phyloP scores from a whole-genome alignment of 2,888 invertebrate species.

The Calameuta pallipes region DNA sequence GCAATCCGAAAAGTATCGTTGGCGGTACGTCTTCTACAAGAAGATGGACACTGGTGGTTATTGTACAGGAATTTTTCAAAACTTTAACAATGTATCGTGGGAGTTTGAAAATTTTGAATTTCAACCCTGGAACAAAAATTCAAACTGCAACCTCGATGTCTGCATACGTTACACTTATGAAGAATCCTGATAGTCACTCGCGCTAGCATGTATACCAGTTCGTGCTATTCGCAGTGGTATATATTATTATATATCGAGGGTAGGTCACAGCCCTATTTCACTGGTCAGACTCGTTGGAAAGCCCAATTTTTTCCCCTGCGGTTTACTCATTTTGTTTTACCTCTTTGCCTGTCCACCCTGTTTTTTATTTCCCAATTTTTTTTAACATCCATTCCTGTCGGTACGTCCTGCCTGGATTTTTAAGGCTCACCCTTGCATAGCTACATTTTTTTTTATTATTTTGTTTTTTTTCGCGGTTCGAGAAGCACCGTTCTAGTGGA shows the following conservation, averaged over 20 bases:
- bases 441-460: not conserved
- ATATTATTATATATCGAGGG: not conserved
- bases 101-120: conserved; percentile 1
- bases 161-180: not conserved
- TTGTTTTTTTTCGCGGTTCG: not conserved
- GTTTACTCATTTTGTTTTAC: not conserved
- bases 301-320: not conserved
- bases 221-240: not conserved
- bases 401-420: not conserved
- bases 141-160: not conserved
- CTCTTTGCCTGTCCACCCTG: not conserved
- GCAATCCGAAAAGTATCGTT: conserved; percentile 80
- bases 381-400: not conserved
- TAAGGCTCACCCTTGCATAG: not conserved
- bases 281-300: not conserved
- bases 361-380: not conserved
- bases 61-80: not conserved
- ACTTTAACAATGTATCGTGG: not conserved
- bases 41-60: conserved; percentile 12
- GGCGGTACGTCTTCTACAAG: conserved; percentile 83
- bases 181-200: not conserved
- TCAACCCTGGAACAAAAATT: not conserved
- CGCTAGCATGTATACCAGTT: not conserved
- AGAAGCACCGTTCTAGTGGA: not conserved
- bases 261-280: not conserved